Evolutionary conservation across 2,888 invertebrate genomes (phyloP), one percentile per base, ranked within the genome.

Genomic region (Eupithecia subumbrata): DNA sequence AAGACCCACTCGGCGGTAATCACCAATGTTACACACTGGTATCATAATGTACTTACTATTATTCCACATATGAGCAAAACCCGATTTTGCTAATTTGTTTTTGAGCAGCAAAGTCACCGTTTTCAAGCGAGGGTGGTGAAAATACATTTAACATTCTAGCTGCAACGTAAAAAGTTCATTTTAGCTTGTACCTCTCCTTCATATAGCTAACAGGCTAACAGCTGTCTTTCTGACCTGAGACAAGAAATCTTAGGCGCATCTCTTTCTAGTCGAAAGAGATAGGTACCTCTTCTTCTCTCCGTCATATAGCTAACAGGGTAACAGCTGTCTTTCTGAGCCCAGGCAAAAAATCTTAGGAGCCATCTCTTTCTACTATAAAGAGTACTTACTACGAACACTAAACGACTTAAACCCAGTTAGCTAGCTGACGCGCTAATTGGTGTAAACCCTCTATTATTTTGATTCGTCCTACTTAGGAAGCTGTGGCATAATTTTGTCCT

Each of bases 391-490:
- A 40, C 11, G 9, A 40, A 45, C 45, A 45, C 45, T 45, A 45
- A 5, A 5, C 45, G 48, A 18, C 48, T 2, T 7, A 48, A 48
- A 48, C 18, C 18, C 48, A 48, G 48, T 48, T 18, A 48, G 18
- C 48, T 48, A 1, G 18, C 48, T 48, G 48, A 48, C 48, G 18
- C 8, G 18, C 18, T 18, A 0, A 48, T 1, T 5, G 5, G 45
- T 45, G 45, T 45, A 45, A 45, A 45, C 3, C 18, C 48, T 16
- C 45, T 5, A 16, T 48, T 73, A 66, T 69, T 48, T 67, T n/a
- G 56, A 67, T 70, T 56, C 30, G 68, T 70, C 70, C 69, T 48
- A 69, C 37, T 72, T 25, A 37, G 56, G 69, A 64, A 75, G 74
- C 68, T 76, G 63, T 69, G 69, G 56, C 73, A 43, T 69, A 18